Evolutionary conservation across 1,140 invertebrate species (phyloP).

Genomic region (Formica exsecta): DNA sequence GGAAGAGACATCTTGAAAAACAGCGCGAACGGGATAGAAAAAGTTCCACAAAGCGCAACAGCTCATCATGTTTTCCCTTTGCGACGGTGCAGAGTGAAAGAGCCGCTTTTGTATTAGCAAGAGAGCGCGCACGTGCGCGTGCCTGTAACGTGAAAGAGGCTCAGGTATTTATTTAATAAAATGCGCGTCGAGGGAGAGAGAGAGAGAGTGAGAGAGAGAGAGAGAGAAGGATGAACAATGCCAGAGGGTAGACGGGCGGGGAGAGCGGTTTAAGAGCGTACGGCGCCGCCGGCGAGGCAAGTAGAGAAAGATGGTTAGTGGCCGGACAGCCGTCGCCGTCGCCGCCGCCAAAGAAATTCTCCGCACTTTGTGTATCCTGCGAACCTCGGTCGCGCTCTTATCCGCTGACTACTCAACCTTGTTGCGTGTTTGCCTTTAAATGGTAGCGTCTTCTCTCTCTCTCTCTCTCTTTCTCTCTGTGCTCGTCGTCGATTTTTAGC

Average conservation of each 20-base stretch:
- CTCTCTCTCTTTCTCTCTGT: neutral
- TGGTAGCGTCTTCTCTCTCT: conserved; percentile 5
- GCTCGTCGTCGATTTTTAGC: conserved; percentile 41
- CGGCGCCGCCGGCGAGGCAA: neutral
- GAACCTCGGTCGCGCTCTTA: conserved; percentile 26
- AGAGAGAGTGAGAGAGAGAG: too few relatives aligned
- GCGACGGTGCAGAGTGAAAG: conserved; percentile 72
- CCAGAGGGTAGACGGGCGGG: conserved; percentile 34
- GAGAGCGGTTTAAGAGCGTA: conserved; percentile 32
- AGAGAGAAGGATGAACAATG: conserved; percentile 65
- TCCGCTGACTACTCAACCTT: conserved; percentile 48
- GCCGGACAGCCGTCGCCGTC: conserved; percentile 38
- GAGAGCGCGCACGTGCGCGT: conserved; percentile 71
- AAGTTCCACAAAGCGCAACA: conserved; percentile 78
- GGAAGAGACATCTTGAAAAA: neutral
- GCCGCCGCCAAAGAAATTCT: conserved; percentile 77
- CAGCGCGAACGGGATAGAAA: neutral
- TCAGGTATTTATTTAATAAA: conserved; percentile 83
- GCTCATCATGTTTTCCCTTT: conserved; percentile 78
- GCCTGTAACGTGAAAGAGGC: conserved; percentile 68
- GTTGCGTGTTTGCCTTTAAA: conserved; percentile 60
- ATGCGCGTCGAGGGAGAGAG: conserved; percentile 59
- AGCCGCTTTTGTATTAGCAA: conserved; percentile 66
- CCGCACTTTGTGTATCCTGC: conserved; percentile 65
- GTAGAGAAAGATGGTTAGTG: conserved; percentile 29